Base-by-base conservation (phyloP, 1,140 invertebrate species). In the Lepidurus apus region DNA sequence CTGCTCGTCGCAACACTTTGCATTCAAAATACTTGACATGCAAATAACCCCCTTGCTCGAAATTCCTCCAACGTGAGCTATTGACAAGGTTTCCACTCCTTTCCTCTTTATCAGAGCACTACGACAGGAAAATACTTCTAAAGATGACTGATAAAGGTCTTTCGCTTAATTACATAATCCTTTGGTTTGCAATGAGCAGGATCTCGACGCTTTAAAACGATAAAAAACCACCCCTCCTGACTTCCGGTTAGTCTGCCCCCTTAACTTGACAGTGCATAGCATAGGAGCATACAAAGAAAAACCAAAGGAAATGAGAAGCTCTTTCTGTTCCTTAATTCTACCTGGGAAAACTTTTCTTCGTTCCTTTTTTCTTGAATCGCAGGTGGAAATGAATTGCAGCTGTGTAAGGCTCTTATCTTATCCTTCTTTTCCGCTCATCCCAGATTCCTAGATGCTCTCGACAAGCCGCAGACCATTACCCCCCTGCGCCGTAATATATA, bases 301-400 rank as follows among this genome's bases (percentile, higher is more conserved):
- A 21, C 7, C 17, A 65, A 65, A 65, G 53, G 53, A 65, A 65
- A 65, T 65, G 53, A 65, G 53, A 21, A 65, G 53, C 53, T n/a
- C 53, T 21, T 65, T 13, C 53, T 65, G 0, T 65, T 65, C 9
- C 21, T 65, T 65, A 9, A 65, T 65, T 13, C 53, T 65, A 65
- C 17, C 53, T 65, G 17, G 17, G 0, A 21, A 21, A 65, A 21
- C 7, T 65, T 11, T 7, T 65, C 34, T 34, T 34, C 34, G 34
- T 34, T 34, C 17, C 9, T 13, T 13, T 21, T 65, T 65, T 65
- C 53, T 65, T 65, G n/a, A 21, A 13, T 65, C 53, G 13, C 53
- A 65, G 53, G 53, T 65, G 53, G 21, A 65, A 21, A 65, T 65
- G 53, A 65, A 65, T 8, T 65, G 53, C 53, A 65, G 53, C 53